Percentiles rank a stretch among this genome's conserved stretches.
These are phyloP conservation scores for Ophiodon elongatus DNA, from an alignment of 2,113 vertebrate genomes.

Conservation along the genomic window DNA sequence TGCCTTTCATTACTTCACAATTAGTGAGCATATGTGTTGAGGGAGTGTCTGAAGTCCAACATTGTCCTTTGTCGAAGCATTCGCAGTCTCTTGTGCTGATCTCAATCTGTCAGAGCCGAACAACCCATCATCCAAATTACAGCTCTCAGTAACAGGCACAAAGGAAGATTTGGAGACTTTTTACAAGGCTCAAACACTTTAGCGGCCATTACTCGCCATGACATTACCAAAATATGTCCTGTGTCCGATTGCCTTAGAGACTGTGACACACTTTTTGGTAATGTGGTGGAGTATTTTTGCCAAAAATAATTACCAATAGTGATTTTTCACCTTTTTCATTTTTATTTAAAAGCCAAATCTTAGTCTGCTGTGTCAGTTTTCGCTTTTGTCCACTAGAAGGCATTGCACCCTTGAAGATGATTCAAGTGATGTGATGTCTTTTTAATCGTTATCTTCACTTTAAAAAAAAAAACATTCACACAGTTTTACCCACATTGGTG, in stretches of 20 bases:
- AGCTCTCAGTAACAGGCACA: not conserved
- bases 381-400: slow-evolving; percentile 33
- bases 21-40: not conserved
- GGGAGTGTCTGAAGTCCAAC: not conserved
- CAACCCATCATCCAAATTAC: not conserved
- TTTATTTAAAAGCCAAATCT: not conserved
- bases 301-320: not conserved
- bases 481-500: not conserved
- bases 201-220: not conserved
- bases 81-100: not conserved
- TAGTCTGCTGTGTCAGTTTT: not conserved
- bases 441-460: not conserved
- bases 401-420: slow-evolving; percentile 2
- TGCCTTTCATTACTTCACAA: not conserved
- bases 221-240: not conserved
- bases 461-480: not conserved
- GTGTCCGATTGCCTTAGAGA: not conserved
- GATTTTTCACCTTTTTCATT: not conserved
- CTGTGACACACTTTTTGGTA: not conserved
- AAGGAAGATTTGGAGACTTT: not conserved
- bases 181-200: not conserved
- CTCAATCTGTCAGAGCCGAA: not conserved
- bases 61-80: not conserved
- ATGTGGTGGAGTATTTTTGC: not conserved
- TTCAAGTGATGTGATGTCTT: not conserved